phyloP scores from a whole-genome alignment of 1,140 invertebrate genomes.

The Pomacea maculata region DNA sequence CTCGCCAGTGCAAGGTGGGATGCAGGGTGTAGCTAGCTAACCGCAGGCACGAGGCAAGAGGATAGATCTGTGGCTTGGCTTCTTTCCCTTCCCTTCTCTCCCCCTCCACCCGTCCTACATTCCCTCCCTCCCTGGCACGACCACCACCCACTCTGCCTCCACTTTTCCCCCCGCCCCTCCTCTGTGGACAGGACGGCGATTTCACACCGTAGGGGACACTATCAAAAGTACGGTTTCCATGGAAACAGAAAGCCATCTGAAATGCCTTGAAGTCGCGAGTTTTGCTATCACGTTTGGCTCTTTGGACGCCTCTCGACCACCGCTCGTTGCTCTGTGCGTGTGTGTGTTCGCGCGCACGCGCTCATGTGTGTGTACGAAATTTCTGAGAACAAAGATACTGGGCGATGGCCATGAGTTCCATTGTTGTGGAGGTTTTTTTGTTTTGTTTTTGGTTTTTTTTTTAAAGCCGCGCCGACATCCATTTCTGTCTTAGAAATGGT shows the following conservation, averaged over 20 bases:
- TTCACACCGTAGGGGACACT: constrained; percentile 9
- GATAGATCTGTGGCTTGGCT: neutral
- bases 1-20: no score
- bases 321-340: neutral
- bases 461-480: no score
- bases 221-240: constrained; percentile 13
- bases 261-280: constrained; percentile 8
- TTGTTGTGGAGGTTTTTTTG: no score
- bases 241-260: constrained; percentile 23
- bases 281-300: neutral
- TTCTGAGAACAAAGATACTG: no score
- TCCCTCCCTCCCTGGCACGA: no score
- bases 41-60: neutral
- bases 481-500: no score
- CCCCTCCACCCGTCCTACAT: neutral
- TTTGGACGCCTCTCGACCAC: neutral
- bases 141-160: no score
- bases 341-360: neutral
- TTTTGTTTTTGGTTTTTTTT: no score
- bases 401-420: no score
- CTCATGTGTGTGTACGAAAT: neutral
- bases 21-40: neutral
- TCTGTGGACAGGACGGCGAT: neutral
- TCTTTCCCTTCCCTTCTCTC: neutral
- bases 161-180: no score